Base-by-base conservation (phyloP, 2,113 vertebrate genomes). In the Lycaon pictus region DNA sequence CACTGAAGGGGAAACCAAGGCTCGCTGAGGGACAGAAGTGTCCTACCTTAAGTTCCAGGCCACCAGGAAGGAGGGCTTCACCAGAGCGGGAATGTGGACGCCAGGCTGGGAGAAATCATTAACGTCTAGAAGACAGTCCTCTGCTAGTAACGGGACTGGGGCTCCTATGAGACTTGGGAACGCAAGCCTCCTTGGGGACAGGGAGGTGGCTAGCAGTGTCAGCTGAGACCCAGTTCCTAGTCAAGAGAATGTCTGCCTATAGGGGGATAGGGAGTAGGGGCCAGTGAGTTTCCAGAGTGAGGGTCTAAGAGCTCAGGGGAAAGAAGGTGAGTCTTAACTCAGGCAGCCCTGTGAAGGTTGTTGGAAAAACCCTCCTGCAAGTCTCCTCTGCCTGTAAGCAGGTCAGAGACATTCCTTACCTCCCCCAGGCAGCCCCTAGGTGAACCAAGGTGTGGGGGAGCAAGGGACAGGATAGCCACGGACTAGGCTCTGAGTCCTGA, bases 81-180 rank as follows among this genome's bases (percentile, higher is more conserved):
- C 63, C n/a, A 8, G 63, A 35, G 29, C 1, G 0, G 4, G 43
- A 3, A 7, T 55, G 27, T 56, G n/a, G 60, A 80, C 43, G 15
- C 27, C 48, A 79, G 51, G 29, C 32, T 25, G 65, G 51, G 25
- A 76, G 81, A 95, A 55, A 22, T 7, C 10, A 16, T 11, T 43
- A 83, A 23, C 48, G 85, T 93, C 87, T 69, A 17, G 19, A 87
- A 92, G 77, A 25, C 4, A 3, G 60, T 92, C 43, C 56, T 74
- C 84, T 58, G 1, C 58, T 37, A 15, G 53, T 23, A 16, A 19
- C 79, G n/a, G 65, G 88, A 10, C 35, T 23, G 20, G 51, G 51
- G 86, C 67, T 84, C 22, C 72, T 12, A 1, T 25, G 32, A 71
- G 37, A 22, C 55, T 35, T 0, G 0, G 51, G 55, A 79, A 51